Conservation (phyloP, 2,113 vertebrate species). For the Archocentrus centrarchus region DNA sequence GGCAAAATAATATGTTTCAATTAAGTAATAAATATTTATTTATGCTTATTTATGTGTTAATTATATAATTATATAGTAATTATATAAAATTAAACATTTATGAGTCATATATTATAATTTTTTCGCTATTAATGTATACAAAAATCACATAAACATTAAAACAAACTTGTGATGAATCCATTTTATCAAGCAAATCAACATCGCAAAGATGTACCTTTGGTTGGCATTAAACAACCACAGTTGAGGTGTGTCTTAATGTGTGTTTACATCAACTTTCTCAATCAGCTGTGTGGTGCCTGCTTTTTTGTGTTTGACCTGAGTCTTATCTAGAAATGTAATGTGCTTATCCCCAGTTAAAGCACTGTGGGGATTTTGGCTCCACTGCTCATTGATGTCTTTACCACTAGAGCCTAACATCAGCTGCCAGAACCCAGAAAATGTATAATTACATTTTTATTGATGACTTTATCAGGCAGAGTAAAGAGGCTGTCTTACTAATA, state of each 20-base stretch:
- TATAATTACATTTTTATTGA: slow-evolving; percentile 65
- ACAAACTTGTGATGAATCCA: not conserved
- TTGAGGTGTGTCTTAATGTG: not conserved
- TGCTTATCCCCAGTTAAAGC: slow-evolving; percentile 44
- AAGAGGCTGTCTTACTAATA: slow-evolving; percentile 57
- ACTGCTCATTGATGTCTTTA: slow-evolving; percentile 53
- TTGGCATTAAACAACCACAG: not conserved
- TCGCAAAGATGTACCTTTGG: not conserved
- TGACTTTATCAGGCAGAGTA: slow-evolving; percentile 60
- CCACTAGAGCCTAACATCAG: slow-evolving; percentile 40
- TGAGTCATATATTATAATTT: not conserved
- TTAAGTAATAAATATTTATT: not conserved
- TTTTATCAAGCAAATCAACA: not conserved
- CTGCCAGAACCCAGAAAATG: slow-evolving; percentile 50
- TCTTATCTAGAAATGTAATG: slow-evolving; percentile 48
- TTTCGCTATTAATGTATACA: not conserved
- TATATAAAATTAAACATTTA: not conserved
- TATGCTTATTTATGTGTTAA: not conserved
- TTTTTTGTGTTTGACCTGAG: slow-evolving; percentile 30
- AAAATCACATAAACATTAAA: not conserved
- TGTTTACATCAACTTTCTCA: slow-evolving; percentile 25
- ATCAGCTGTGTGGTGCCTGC: slow-evolving; percentile 24
- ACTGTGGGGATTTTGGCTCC: slow-evolving; percentile 47
- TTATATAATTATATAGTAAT: not conserved
- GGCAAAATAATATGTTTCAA: not conserved